Conservation (phyloP, 2,113 vertebrate genomes). For the Larimichthys crocea region DNA sequence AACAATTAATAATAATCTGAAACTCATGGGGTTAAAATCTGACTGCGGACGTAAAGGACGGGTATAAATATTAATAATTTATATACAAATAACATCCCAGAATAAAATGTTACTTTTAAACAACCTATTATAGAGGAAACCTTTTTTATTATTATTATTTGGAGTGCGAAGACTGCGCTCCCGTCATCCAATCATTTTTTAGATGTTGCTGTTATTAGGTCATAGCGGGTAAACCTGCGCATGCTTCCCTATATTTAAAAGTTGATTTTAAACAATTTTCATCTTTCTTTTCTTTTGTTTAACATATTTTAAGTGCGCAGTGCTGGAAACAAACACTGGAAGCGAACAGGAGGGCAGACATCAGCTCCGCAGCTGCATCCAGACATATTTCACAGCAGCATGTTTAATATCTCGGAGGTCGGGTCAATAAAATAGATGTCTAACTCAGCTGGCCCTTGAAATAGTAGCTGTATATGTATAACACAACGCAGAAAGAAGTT, state of each 20-base stretch:
- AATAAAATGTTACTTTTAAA: too few relatives aligned
- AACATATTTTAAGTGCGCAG: background rate
- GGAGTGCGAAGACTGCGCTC: background rate
- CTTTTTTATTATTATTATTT: too few relatives aligned
- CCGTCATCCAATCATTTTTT: background rate
- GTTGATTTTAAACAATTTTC: background rate
- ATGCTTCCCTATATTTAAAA: too few relatives aligned
- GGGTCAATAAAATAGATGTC: background rate
- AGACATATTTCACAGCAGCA: background rate
- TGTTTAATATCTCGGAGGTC: background rate
- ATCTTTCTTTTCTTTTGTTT: background rate
- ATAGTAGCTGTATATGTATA: background rate
- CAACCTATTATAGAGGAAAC: too few relatives aligned
- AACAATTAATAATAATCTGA: background rate
- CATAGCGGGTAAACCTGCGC: background rate
- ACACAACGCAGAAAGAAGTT: background rate
- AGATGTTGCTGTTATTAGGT: background rate
- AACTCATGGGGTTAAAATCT: background rate
- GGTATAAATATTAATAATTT: too few relatives aligned
- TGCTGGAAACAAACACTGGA: background rate
- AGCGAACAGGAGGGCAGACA: background rate
- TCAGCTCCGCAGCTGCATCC: background rate
- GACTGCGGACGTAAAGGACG: too few relatives aligned
- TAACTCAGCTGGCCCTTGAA: background rate
- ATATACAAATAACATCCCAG: too few relatives aligned